These are phyloP conservation scores for Alligator sinensis DNA, from an alignment of 2,113 vertebrate genomes.

Conservation along the genomic window DNA sequence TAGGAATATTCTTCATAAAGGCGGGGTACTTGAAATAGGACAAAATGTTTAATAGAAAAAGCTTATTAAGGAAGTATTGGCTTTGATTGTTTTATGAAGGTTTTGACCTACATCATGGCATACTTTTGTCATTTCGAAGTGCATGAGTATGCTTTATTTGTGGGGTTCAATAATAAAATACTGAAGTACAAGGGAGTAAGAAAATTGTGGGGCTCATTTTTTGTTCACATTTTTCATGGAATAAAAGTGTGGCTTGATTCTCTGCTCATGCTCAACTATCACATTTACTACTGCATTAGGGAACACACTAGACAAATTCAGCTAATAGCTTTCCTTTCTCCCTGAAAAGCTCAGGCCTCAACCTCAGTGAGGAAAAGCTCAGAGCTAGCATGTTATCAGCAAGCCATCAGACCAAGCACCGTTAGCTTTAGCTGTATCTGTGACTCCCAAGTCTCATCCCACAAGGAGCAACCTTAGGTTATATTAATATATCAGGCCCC, in stretches of 20 bases:
- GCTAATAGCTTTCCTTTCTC: neutral
- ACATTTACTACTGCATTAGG: neutral
- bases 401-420: neutral
- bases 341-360: neutral
- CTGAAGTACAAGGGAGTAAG: neutral
- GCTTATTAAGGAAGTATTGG: neutral
- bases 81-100: neutral
- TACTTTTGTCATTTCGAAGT: neutral
- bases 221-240: neutral
- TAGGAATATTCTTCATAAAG: neutral
- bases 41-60: neutral
- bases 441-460: slow-evolving; percentile 2
- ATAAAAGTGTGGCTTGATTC: neutral
- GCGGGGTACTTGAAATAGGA: neutral
- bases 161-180: neutral
- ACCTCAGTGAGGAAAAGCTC: neutral
- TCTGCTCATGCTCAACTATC: neutral
- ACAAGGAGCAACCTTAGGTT: slow-evolving; percentile 18
- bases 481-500: slow-evolving; percentile 31
- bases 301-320: neutral
- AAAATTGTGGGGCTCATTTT: neutral
- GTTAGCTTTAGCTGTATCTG: slow-evolving; percentile 24
- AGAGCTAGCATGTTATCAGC: neutral
- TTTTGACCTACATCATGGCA: neutral
- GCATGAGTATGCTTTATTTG: neutral